Evolutionary conservation across 2,797 vertebrate genomes (phyloP), one percentile per base, ranked within the genome.

Genomic region (Dendrocincla fuliginosa): DNA sequence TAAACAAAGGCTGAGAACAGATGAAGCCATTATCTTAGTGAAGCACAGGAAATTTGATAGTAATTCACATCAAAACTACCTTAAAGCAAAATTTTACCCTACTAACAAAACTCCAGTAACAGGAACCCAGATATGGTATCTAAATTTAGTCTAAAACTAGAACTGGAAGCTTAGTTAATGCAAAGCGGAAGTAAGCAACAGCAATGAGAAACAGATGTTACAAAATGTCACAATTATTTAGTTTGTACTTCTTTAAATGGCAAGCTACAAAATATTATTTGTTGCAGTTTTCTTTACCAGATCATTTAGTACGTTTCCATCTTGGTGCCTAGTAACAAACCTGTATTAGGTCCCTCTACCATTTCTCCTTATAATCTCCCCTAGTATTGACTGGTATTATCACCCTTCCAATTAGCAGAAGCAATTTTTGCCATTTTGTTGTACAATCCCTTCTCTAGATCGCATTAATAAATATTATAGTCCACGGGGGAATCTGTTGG

Each of bases 161-260:
- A 84, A 59, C 53, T 69, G 59, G 35, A 95, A 89, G 67, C 49
- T 52, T 74, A 60, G 52, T 80, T 59, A 92, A 84, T 67, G 52
- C 63, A 70, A 82, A 92, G 41, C 7, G 2, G 49, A 80, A 86
- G 41, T 33, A 90, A 69, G 69, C 78, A n/a, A 79, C 35, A 68
- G 50, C 46, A 76, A 65, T 13, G 11, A 89, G 32, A 91, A 94
- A 74, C 86, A 91, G 76, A 94, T 89, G 85, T 52, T 67, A 74
- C 37, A 86, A 69, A 84, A 90, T n/a, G 69, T 91, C 88, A 91
- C 76, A 65, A 76, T 95, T 94, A 82, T 49, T 90, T 89, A 60
- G 28, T 89, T 84, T 82, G 49, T 87, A 67, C 47, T 56, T 71
- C 50, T 83, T 76, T 50, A 84, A 59, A 67, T 24, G 16, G 60